Conservation (phyloP, 2,888 invertebrate genomes). For the Apotomis turbidana region DNA sequence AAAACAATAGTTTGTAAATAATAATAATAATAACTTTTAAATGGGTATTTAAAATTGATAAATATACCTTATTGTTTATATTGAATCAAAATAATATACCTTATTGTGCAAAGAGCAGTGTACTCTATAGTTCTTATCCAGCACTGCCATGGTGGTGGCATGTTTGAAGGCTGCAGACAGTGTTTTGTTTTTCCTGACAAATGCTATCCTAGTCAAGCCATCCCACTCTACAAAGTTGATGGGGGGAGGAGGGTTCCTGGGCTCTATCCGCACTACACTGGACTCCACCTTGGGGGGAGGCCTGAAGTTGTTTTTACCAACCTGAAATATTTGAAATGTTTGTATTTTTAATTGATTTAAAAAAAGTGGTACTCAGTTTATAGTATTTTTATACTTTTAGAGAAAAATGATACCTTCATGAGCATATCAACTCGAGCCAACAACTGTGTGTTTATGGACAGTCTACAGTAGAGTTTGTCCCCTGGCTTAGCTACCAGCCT, state of each 20-base stretch:
- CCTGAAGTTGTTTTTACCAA: constrained; percentile 98
- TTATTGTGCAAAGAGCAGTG: constrained; percentile 94
- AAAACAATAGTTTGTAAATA: no score
- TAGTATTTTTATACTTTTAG: no score
- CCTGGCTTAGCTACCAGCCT: constrained; percentile 98
- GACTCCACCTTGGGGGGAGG: constrained; percentile 99
- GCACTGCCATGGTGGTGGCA: constrained; percentile 89
- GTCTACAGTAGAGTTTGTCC: constrained; percentile 97
- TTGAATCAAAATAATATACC: constrained; percentile 52
- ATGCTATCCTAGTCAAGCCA: constrained; percentile 96
- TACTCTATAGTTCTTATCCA: constrained; percentile 96
- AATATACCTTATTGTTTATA: constrained; percentile 82
- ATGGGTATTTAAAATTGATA: no score
- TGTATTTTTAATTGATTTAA: not conserved
- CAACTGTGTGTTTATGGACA: constrained; percentile 98
- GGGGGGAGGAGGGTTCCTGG: constrained; percentile 97
- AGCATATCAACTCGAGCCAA: constrained; percentile 97
- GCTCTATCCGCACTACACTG: constrained; percentile 98
- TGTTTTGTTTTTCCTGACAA: constrained; percentile 98
- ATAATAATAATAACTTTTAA: no score
- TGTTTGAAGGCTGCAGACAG: constrained; percentile 95
- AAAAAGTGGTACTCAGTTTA: no score
- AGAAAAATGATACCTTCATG: constrained; percentile 89
- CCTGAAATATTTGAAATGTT: constrained; percentile 73
- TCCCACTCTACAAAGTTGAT: constrained; percentile 99